Percentiles rank a stretch among this genome's conserved stretches.
Conservation (phyloP, 2,888 invertebrate genomes). For the Dynastes grantii region DNA sequence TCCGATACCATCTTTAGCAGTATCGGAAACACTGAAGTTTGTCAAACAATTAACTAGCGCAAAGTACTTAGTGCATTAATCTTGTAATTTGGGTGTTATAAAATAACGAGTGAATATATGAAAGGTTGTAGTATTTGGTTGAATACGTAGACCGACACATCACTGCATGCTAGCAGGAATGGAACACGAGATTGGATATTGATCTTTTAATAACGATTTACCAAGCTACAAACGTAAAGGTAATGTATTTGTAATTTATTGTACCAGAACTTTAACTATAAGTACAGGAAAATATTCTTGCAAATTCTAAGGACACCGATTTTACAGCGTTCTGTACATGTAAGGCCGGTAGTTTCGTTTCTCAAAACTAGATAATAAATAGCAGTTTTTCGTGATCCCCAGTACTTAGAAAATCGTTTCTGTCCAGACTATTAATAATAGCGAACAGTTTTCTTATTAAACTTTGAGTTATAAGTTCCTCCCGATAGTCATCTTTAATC, state of each 20-base stretch:
- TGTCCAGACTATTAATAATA: conserved; percentile 67
- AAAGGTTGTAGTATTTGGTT: too few relatives aligned
- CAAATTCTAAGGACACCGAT: background rate
- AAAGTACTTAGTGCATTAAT: too few relatives aligned
- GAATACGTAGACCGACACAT: too few relatives aligned
- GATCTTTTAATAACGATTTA: too few relatives aligned
- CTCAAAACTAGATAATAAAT: conserved; percentile 60
- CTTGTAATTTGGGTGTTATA: too few relatives aligned
- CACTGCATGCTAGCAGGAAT: too few relatives aligned
- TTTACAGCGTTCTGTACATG: conserved; percentile 9
- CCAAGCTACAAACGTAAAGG: too few relatives aligned
- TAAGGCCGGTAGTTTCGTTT: conserved; percentile 24
- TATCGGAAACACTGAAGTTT: too few relatives aligned
- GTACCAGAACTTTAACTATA: conserved; percentile 4
- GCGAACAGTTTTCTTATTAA: conserved; percentile 70
- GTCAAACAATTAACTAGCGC: too few relatives aligned
- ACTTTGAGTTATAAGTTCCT: conserved; percentile 69
- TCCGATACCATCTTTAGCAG: too few relatives aligned
- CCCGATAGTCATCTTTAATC: conserved; percentile 70
- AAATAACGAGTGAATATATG: too few relatives aligned
- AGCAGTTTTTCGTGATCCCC: conserved; percentile 65
- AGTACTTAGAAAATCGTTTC: conserved; percentile 65
- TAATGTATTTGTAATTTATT: background rate
- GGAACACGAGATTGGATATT: too few relatives aligned
- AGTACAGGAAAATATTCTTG: conserved; percentile 1